Evolutionary conservation across 2,888 invertebrate genomes (phyloP), one percentile per base, ranked within the genome.

Genomic region (Phaonia tiefii): DNA sequence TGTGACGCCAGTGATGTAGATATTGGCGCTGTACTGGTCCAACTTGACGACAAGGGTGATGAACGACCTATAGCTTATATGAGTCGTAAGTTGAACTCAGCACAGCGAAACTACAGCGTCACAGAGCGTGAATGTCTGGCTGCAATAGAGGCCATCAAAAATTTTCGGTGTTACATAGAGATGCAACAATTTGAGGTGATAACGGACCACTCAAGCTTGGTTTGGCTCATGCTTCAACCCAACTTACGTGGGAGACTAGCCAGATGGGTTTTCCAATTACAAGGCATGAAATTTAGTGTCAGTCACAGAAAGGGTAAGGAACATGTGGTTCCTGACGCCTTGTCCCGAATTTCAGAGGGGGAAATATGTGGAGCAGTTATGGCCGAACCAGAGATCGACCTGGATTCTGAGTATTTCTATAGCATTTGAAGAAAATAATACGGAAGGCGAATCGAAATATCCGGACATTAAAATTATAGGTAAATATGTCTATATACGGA

Each of bases 381-480:
- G 2, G 2, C 22, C 2, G 7, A 39, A 20, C 65, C 65, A 17
- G 65, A 2, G 20, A 11, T 65, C 2, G 65, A 42, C 5, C 13
- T 65, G 7, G 20, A 63, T 8, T 37, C 63, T 8, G 11, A 1
- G 65, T 42, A 2, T 66, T 46, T 15, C 11, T n/a, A n/a, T 13
- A 15, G 22, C n/a, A 20, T 44, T 22, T 25, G 22, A 46, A 25
- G n/a, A 20, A 1, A 44, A 26, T n/a, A 13, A 20, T 20, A 15
- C 4, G 15, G n/a, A 1, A 5, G 15, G 11, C 13, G 25, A 7
- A 2, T 11, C 22, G 0, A 66, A 66, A 15, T 66, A 26, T 13
- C 66, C 46, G 1, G 66, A 65, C 44, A 15, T 65, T 10, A 65
- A 42, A 39, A 11, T 37, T 17, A 37, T 37, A 4, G 60, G 37